A percentile compares a stretch with the other conserved stretches of the same genome.
Evolutionary conservation across 2,797 vertebrate species (phyloP).

Genomic region (Thunnus albacares): DNA sequence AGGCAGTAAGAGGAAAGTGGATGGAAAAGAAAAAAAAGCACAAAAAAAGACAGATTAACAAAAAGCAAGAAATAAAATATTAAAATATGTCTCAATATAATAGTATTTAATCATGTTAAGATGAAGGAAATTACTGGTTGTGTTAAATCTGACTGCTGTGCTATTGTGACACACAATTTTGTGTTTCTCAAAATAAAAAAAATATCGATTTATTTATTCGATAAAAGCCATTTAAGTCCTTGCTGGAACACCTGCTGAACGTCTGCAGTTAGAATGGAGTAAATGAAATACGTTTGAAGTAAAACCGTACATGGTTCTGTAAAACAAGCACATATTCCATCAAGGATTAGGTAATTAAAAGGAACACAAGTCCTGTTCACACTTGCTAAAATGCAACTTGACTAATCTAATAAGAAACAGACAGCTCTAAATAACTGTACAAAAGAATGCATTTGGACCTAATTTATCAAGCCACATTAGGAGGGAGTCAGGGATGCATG

Average conservation of each 20-base stretch:
- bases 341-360: not conserved
- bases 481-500: not conserved
- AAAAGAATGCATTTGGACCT: constrained; percentile 3
- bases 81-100: not conserved
- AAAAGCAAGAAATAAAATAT: not conserved
- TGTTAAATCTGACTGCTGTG: not conserved
- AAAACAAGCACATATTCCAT: not conserved
- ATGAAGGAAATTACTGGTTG: not conserved
- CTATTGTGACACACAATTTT: not conserved
- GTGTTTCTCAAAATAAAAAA: not conserved
- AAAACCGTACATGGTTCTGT: not conserved
- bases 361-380: constrained; percentile 3
- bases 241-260: not conserved
- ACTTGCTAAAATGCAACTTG: not conserved
- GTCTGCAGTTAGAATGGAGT: not conserved
- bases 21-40: not conserved
- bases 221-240: too few species aligned
- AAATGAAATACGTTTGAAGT: not conserved
- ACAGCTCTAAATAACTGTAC: not conserved
- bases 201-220: not conserved
- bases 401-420: not conserved
- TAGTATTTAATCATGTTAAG: not conserved
- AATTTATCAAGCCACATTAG: constrained; percentile 1
- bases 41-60: not conserved
- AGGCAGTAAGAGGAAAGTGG: not conserved